These are phyloP conservation scores for Macrobrachium nipponense DNA, from an alignment of 1,140 invertebrate species.

Conservation along the genomic window DNA sequence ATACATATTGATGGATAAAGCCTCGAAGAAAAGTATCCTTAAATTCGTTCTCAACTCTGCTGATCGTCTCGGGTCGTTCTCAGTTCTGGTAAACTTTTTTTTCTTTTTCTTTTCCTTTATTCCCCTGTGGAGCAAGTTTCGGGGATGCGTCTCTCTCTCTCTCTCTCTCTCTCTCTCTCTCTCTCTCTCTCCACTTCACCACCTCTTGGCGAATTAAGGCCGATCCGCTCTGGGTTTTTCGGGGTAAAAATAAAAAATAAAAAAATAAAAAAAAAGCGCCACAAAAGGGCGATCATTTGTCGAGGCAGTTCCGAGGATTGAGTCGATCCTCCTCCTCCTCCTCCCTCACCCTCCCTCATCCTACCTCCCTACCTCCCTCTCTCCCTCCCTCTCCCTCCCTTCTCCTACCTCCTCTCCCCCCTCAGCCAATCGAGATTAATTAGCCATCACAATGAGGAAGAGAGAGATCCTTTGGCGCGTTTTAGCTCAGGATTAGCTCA, in stretches of 20 bases:
- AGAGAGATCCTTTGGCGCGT: background rate
- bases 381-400: background rate
- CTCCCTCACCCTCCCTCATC: background rate
- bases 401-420: background rate
- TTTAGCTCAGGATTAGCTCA: background rate
- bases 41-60: too few species aligned
- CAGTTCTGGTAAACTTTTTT: background rate
- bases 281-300: too few species aligned
- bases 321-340: background rate
- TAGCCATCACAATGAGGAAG: background rate
- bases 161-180: background rate
- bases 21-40: too few species aligned
- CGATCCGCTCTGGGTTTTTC: too few species aligned
- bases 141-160: background rate
- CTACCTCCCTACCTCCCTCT: background rate
- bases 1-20: too few species aligned
- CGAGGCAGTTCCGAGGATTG: too few species aligned
- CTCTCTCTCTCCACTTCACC: constrained; percentile 1
- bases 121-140: too few species aligned
- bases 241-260: too few species aligned
- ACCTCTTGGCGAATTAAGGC: too few species aligned
- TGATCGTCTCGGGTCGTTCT: background rate
- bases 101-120: too few species aligned
- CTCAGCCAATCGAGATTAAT: background rate
- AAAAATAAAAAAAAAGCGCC: too few species aligned